A percentile compares a stretch with the other conserved stretches of the same genome.
Evolutionary conservation across 2,797 vertebrate genomes (phyloP).

Genomic region (Schizothorax lantsangensis): DNA sequence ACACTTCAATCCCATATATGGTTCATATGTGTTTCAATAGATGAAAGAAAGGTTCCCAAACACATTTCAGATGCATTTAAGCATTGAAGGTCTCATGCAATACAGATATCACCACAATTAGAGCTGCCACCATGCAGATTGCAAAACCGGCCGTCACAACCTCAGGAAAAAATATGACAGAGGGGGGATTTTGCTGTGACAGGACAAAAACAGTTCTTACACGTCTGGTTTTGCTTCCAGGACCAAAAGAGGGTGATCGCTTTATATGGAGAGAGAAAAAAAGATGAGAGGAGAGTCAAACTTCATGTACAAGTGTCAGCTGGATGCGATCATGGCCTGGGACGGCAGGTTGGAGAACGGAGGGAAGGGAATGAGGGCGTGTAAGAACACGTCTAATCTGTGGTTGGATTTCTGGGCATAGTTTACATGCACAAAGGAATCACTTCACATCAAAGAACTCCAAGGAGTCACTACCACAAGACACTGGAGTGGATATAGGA

Average conservation of each 20-base stretch:
- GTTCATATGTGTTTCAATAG: background rate
- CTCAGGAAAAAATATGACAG: background rate
- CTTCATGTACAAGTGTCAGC: constrained; percentile 34
- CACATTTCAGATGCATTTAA: constrained; percentile 26
- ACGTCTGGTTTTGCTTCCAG: constrained; percentile 97
- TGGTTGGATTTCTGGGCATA: constrained; percentile 31
- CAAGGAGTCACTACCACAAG: constrained; percentile 26
- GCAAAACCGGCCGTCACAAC: constrained; percentile 4
- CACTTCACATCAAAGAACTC: constrained; percentile 3
- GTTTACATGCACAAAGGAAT: constrained; percentile 44
- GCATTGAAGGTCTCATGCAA: constrained; percentile 33
- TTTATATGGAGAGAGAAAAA: constrained; percentile 74
- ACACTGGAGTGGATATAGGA: constrained; percentile 34
- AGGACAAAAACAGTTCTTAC: constrained; percentile 86
- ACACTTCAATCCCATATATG: constrained; percentile 17
- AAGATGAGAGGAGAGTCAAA: constrained; percentile 63
- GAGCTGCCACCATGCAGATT: constrained; percentile 39
- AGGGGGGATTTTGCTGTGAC: constrained; percentile 27
- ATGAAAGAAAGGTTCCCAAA: constrained; percentile 2
- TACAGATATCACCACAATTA: constrained; percentile 24
- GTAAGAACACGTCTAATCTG: constrained; percentile 45
- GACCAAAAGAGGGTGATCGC: constrained; percentile 93
- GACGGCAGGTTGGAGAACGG: background rate
- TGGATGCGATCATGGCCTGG: constrained; percentile 4
- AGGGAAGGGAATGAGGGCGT: constrained; percentile 15